Conservation (phyloP, 2,888 invertebrate genomes). For the Drosophila bunnanda region DNA sequence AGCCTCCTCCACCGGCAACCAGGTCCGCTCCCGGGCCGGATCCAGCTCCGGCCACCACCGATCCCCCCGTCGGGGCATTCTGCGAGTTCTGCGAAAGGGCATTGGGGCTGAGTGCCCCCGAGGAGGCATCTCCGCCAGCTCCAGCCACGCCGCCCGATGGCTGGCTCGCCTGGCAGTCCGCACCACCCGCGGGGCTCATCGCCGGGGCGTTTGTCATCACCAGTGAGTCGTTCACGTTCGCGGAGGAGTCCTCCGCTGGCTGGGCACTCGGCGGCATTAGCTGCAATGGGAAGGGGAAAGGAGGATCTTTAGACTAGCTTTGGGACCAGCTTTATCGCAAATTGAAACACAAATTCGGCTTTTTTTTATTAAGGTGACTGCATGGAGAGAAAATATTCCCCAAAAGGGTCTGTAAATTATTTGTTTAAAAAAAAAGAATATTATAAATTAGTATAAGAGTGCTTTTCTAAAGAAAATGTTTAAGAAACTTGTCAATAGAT, state of each 20-base stretch:
- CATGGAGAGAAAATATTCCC: not conserved
- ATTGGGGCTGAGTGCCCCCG: conserved; percentile 84
- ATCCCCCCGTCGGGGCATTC: conserved; percentile 75
- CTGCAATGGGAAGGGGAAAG: conserved; percentile 56
- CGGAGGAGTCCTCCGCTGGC: conserved; percentile 69
- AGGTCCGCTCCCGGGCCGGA: conserved; percentile 43
- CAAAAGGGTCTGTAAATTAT: too few species aligned
- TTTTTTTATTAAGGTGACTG: conserved; percentile 15
- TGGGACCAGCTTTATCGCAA: conserved; percentile 20
- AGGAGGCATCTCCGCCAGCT: conserved; percentile 82
- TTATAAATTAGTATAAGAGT: too few species aligned
- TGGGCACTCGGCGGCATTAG: conserved; percentile 76
- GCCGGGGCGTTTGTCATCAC: conserved; percentile 77
- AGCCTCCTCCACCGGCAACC: conserved; percentile 54
- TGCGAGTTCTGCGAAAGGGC: conserved; percentile 84
- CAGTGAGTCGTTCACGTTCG: conserved; percentile 68
- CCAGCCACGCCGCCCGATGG: conserved; percentile 86
- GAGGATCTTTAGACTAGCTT: conserved; percentile 1
- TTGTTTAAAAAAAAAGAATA: not conserved
- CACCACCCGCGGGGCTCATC: conserved; percentile 78
- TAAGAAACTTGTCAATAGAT: not conserved
- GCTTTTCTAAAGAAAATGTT: too few species aligned
- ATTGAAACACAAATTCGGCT: conserved; percentile 32
- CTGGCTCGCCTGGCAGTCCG: conserved; percentile 85
- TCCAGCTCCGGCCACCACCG: conserved; percentile 31